phyloP scores from a whole-genome alignment of 2,113 vertebrate genomes.

The Casuarius casuarius region DNA sequence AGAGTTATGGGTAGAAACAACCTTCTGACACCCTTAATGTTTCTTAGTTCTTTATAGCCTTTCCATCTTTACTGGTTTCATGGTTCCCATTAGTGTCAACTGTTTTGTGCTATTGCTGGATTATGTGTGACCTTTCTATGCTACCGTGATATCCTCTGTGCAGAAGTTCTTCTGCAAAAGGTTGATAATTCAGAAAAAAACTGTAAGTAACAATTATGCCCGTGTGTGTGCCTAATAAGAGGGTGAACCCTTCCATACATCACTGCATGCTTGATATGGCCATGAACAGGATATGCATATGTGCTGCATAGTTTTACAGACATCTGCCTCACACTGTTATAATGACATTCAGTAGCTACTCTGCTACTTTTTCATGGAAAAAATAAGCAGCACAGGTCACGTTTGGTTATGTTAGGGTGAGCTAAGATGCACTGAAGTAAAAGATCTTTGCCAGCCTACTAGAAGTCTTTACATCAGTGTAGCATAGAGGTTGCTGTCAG shows the following conservation, averaged over 20 bases:
- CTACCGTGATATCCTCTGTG: neutral
- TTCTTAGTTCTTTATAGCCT: neutral
- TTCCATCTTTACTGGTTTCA: neutral
- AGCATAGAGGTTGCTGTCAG: neutral
- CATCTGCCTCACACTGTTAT: neutral
- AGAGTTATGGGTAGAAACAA: neutral
- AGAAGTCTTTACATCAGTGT: neutral
- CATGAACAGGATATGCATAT: neutral
- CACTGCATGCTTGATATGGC: neutral
- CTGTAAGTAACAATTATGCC: neutral
- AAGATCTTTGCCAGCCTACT: neutral
- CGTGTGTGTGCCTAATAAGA: fast-evolving
- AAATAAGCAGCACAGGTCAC: neutral
- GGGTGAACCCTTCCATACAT: neutral
- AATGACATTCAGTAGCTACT: neutral
- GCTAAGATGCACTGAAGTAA: neutral
- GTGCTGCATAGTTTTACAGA: neutral
- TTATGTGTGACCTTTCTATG: neutral
- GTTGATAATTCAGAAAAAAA: neutral
- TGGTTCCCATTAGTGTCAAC: neutral
- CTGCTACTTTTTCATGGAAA: neutral
- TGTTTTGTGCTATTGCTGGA: neutral
- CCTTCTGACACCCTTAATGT: neutral
- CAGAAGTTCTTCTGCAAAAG: neutral
- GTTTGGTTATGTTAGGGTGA: neutral